These are phyloP conservation scores for Epistrophe grossulariae DNA, from an alignment of 2,888 invertebrate species.

Conservation along the genomic window DNA sequence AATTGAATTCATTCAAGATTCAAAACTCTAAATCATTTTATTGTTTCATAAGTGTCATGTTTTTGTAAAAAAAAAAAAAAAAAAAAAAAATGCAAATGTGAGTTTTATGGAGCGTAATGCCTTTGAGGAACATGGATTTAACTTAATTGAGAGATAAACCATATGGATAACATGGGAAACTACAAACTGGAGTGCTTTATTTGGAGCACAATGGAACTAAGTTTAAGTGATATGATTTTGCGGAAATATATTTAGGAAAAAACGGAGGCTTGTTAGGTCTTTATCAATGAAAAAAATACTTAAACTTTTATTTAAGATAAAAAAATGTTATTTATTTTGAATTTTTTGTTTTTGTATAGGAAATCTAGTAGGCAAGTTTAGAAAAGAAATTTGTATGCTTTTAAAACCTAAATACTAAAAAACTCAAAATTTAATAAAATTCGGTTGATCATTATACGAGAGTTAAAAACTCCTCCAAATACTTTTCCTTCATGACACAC, in stretches of 20 bases:
- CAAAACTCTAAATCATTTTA: slow-evolving; percentile 60
- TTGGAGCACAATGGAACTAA: slow-evolving; percentile 30
- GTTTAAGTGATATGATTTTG: slow-evolving; percentile 14
- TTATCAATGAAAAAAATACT: neutral
- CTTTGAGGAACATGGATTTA: slow-evolving; percentile 23
- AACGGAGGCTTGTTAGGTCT: neutral
- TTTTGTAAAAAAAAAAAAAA: slow-evolving; percentile 10
- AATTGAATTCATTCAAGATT: slow-evolving; percentile 57
- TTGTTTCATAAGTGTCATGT: slow-evolving; percentile 61
- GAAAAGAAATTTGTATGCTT: too few species aligned
- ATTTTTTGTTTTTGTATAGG: too few species aligned
- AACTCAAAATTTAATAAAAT: too few species aligned
- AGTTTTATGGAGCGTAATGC: slow-evolving; percentile 47
- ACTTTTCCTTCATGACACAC: too few species aligned
- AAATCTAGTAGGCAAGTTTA: too few species aligned
- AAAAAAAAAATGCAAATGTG: slow-evolving; percentile 30
- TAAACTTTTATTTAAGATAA: neutral
- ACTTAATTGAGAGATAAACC: slow-evolving; percentile 51
- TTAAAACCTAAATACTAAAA: too few species aligned
- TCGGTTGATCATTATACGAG: too few species aligned
- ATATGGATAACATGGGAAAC: slow-evolving; percentile 20
- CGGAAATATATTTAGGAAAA: slow-evolving; percentile 9
- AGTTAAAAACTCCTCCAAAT: too few species aligned
- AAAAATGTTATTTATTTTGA: neutral
- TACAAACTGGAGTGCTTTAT: slow-evolving; percentile 16